Evolutionary conservation across 35 echinoderm and acorn worm species (phyloP).

Genomic region (Lytechinus variegatus): DNA sequence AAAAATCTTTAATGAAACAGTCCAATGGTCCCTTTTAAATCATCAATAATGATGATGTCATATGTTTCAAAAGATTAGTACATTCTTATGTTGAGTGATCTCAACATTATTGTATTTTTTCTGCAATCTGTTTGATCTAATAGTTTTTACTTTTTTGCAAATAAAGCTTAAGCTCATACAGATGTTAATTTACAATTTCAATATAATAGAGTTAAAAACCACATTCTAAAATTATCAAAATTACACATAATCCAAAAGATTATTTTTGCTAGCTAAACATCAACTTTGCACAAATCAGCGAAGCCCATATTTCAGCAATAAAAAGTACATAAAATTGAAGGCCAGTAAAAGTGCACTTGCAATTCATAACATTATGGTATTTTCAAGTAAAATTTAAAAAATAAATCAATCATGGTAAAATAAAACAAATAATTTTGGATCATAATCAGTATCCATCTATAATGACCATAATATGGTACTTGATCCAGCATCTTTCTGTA

Average conservation of each 20-base stretch:
- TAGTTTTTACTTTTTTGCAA: neutral
- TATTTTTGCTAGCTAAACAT: neutral
- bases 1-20: no score
- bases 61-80: neutral
- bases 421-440: neutral
- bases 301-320: slow-evolving; percentile 3
- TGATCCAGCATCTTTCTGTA: neutral
- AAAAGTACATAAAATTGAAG: slow-evolving; percentile 4
- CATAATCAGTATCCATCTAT: neutral
- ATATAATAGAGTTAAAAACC: neutral
- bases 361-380: neutral
- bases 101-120: neutral
- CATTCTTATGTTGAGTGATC: neutral
- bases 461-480: neutral
- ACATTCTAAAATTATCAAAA: neutral
- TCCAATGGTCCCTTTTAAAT: no score
- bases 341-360: neutral
- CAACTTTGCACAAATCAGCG: neutral
- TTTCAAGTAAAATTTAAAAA: neutral
- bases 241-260: neutral
- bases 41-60: no score
- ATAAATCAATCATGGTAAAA: neutral
- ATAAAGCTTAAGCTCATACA: neutral
- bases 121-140: neutral
- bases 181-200: neutral